A percentile compares a stretch with the other conserved stretches of the same genome.
Conservation (phyloP, 2,113 vertebrate species). For the Pachyramphus minor region DNA sequence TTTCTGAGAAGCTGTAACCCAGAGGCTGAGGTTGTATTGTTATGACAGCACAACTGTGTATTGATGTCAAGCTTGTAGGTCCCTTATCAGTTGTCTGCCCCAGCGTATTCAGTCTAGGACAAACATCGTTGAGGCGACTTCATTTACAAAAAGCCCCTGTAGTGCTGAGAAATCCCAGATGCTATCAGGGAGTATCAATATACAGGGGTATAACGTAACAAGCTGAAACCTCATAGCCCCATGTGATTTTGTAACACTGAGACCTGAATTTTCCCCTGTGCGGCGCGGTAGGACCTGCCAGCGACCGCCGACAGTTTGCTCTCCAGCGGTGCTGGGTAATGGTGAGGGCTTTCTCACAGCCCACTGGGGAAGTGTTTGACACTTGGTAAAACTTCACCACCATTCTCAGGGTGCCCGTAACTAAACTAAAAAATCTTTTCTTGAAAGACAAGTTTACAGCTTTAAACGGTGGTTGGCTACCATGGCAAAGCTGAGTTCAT, state of each 20-base stretch:
- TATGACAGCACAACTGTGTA: constrained; percentile 2
- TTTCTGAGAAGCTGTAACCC: constrained; percentile 1
- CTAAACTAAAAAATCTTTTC: not conserved
- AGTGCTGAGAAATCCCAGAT: constrained; percentile 48
- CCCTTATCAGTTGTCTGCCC: constrained; percentile 27
- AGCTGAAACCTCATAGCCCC: constrained; percentile 54
- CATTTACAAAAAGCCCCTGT: constrained; percentile 3
- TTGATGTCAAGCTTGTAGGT: constrained; percentile 49
- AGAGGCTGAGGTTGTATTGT: not conserved
- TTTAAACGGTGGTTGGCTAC: not conserved
- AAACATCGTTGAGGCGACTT: not conserved
- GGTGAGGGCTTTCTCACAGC: not conserved
- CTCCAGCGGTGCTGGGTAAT: not conserved
- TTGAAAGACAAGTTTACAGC: not conserved
- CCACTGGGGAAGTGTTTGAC: not conserved
- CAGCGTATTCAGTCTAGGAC: not conserved
- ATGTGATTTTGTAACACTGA: not conserved
- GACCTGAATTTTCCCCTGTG: not conserved
- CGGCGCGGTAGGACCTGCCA: not conserved
- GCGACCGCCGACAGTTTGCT: not conserved
- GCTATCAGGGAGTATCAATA: constrained; percentile 25
- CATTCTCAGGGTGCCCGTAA: not conserved
- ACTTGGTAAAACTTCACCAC: not conserved
- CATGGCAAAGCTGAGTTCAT: rapidly evolving
- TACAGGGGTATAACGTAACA: constrained; percentile 38